Percentiles rank a stretch among this genome's conserved stretches.
Conservation (phyloP, 2,888 invertebrate genomes). For the Cerastis leucographa region DNA sequence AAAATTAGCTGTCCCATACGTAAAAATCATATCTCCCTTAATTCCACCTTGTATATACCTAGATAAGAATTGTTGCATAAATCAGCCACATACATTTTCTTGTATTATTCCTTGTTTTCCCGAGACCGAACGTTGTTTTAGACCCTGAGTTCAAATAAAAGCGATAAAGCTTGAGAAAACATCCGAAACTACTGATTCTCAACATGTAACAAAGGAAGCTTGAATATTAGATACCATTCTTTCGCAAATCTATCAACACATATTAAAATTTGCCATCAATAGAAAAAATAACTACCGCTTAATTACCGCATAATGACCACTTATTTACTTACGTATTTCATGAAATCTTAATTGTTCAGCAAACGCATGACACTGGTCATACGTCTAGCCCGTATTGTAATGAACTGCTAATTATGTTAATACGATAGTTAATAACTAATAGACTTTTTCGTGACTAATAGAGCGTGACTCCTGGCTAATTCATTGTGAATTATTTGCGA, state of each 20-base stretch:
- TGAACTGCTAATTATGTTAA: conserved; percentile 70
- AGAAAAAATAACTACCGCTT: background rate
- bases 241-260: background rate
- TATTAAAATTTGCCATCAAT: background rate
- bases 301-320: background rate
- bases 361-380: conserved; percentile 20
- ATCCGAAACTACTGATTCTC: background rate
- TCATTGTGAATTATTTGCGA: conserved; percentile 66
- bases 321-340: conserved; percentile 15
- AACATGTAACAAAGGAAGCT: too few species aligned
- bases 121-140: background rate
- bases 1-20: background rate
- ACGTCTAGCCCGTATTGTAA: conserved; percentile 45
- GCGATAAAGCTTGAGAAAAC: background rate
- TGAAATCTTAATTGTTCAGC: conserved; percentile 29
- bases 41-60: too few species aligned
- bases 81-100: background rate
- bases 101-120: background rate
- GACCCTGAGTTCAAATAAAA: background rate
- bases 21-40: too few species aligned
- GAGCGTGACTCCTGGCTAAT: conserved; percentile 68
- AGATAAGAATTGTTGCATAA: background rate
- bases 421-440: conserved; percentile 66
- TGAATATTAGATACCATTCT: background rate
- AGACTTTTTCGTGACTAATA: conserved; percentile 74